These are phyloP conservation scores for Glaucopsyche alexis DNA, from an alignment of 2,888 invertebrate genomes.

Conservation along the genomic window DNA sequence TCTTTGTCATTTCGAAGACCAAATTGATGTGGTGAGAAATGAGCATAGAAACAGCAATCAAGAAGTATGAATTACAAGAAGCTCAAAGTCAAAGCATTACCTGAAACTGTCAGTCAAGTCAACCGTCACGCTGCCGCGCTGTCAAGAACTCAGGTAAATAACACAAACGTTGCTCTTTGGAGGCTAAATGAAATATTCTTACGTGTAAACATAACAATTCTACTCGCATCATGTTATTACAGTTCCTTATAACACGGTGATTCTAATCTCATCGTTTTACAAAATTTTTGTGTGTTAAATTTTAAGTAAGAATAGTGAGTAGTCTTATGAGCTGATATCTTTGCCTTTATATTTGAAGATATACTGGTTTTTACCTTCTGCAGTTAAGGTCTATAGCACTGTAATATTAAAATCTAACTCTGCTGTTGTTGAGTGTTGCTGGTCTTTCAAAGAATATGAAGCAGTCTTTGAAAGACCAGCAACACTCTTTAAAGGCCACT, in stretches of 20 bases:
- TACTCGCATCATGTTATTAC: background rate
- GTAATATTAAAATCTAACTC: no score
- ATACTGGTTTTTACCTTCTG: background rate
- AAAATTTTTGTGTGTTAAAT: constrained; percentile 1
- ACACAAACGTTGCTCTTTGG: background rate
- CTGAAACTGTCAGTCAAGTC: background rate
- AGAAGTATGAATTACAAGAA: no score
- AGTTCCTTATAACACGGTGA: background rate
- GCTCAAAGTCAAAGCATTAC: no score
- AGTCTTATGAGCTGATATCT: background rate
- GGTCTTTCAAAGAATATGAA: no score
- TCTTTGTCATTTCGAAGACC: no score
- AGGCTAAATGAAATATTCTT: background rate
- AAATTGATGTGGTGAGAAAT: no score
- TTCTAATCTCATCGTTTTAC: background rate
- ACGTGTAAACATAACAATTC: background rate
- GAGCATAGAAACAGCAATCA: no score
- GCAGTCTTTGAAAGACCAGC: no score
- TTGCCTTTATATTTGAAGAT: background rate
- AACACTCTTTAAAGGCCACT: no score
- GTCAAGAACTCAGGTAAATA: constrained; percentile 1
- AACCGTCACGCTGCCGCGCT: background rate
- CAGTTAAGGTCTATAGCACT: background rate
- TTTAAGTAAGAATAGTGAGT: background rate
- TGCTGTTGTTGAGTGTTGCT: no score